Percentiles rank a stretch among this genome's conserved stretches.
phyloP scores from a whole-genome alignment of 2,797 vertebrate genomes.

The Lycodopsis pacificus region DNA sequence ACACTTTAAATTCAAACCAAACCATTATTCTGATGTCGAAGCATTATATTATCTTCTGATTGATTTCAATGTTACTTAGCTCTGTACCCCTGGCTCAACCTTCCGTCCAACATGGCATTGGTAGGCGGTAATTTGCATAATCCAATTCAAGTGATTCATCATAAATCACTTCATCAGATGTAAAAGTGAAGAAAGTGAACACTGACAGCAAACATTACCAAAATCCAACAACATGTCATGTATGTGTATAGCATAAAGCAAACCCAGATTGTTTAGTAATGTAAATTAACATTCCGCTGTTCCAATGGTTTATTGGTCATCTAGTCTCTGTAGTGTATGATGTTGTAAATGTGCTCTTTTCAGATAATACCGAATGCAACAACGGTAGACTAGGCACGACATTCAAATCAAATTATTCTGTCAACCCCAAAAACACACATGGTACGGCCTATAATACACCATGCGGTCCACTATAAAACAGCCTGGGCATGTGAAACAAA shows the following conservation, averaged over 20 bases:
- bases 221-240: neutral
- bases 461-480: neutral
- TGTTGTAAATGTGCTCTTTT: neutral
- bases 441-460: neutral
- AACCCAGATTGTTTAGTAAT: conserved; percentile 1
- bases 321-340: neutral
- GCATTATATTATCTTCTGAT: conserved; percentile 12
- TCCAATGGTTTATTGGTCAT: neutral
- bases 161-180: conserved; percentile 8
- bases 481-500: neutral
- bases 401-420: neutral
- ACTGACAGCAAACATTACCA: conserved; percentile 3
- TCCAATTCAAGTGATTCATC: conserved; percentile 42
- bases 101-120: conserved; percentile 37
- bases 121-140: conserved; percentile 51
- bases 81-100: conserved; percentile 9
- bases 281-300: neutral
- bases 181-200: neutral
- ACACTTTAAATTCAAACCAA: conserved; percentile 1
- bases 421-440: neutral
- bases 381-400: neutral
- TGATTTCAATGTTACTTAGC: conserved; percentile 12
- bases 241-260: neutral
- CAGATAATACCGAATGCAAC: neutral
- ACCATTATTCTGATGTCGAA: conserved; percentile 26